Evolutionary conservation across 2,797 vertebrate species (phyloP), one percentile per base, ranked within the genome.

Genomic region (Alectoris magna): DNA sequence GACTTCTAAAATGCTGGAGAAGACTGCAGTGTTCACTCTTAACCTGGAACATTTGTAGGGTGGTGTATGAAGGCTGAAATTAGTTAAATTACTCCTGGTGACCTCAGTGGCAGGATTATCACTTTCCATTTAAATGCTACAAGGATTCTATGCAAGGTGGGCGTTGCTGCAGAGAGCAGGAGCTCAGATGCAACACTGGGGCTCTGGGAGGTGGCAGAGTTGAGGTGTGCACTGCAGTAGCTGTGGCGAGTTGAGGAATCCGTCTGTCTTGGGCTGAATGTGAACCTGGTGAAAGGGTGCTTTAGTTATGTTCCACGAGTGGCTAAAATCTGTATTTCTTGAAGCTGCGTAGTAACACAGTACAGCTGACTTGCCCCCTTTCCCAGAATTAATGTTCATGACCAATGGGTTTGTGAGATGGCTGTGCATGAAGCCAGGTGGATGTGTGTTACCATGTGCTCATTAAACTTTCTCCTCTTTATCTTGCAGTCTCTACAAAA

Each of bases 401-500:
- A 51, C 5, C 36, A 38, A 38, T 63, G 26, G 26, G 12, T 13
- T 66, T 58, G 12, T 11, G 58, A 55, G 78, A 41, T 19, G 27
- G 2, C 12, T 68, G 34, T 41, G 43, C 59, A 51, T 73, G 39
- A 71, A n/a, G 31, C 27, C 41, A 10, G 34, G 12, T 38, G 58
- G n/a, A 5, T 53, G 9, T 53, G 16, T 44, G 39, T 73, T 72
- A 68, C 24, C 43, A 15, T 76, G 19, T 39, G 2, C 18, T 85
- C 48, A 56, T 0, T n/a, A 55, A 29, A 34, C 27, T 9, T 4
- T 55, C 14, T 89, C 21, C 43, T 64, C 0, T 93, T 91, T 84
- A 23, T 90, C 9, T 84, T 77, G 13, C 95, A 99, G 99, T 97
- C 98, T 3, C 97, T 99, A 43, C 99, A 99, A 97, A 98, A 87